Evolutionary conservation across 2,113 vertebrate genomes (phyloP).

Genomic region (Sapayoa aenigma): DNA sequence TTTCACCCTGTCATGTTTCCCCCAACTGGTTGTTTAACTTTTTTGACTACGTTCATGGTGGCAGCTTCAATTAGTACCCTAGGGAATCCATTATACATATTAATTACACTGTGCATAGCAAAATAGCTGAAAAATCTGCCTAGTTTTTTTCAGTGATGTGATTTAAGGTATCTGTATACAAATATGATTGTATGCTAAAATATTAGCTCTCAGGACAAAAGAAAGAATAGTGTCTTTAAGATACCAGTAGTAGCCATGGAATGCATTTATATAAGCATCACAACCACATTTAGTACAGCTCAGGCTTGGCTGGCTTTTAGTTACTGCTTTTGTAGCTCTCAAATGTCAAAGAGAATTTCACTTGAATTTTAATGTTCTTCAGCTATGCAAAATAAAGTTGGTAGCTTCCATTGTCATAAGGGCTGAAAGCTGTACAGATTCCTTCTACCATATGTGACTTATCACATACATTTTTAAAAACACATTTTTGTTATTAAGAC

Average conservation of each 20-base stretch:
- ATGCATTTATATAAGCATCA: not conserved
- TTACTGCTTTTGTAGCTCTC: conserved; percentile 46
- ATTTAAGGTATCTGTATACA: conserved; percentile 26
- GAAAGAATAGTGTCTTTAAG: conserved; percentile 7
- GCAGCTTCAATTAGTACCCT: conserved; percentile 53
- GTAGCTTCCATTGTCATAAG: conserved; percentile 64
- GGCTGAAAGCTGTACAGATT: conserved; percentile 72
- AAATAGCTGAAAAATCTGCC: conserved; percentile 42
- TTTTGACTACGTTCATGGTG: conserved; percentile 40
- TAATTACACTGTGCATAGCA: conserved; percentile 61
- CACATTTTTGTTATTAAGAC: conserved; percentile 77
- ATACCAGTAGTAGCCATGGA: not conserved
- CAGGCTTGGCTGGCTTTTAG: conserved; percentile 17
- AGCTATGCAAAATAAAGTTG: conserved; percentile 54
- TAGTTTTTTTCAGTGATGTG: conserved; percentile 5
- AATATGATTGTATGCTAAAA: conserved; percentile 18
- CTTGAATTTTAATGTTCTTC: conserved; percentile 64
- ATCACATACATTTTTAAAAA: conserved; percentile 76
- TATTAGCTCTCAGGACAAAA: not conserved
- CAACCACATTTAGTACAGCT: not conserved
- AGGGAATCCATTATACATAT: conserved; percentile 32
- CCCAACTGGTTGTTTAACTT: conserved; percentile 53
- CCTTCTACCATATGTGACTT: conserved; percentile 74
- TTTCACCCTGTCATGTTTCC: conserved; percentile 38
- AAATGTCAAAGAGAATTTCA: conserved; percentile 60